Conservation (phyloP, 2,797 vertebrate species). For the Amphiprion clarkii region DNA sequence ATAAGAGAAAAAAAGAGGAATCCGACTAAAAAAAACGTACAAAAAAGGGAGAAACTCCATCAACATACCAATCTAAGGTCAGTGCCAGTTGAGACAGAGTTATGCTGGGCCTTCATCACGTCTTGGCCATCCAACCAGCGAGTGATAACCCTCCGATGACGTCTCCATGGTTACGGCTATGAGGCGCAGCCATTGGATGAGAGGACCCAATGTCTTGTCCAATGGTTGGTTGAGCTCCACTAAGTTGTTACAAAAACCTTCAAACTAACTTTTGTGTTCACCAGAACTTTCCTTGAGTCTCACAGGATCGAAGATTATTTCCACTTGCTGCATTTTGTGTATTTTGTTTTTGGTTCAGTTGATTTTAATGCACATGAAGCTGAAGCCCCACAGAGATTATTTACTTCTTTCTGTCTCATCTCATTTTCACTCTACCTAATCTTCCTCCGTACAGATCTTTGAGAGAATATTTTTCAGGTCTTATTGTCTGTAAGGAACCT, state of each 20-base stretch:
- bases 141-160: slow-evolving; percentile 80
- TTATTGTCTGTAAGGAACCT: not conserved
- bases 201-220: slow-evolving; percentile 74
- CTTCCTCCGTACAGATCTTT: no score
- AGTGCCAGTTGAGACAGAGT: slow-evolving; percentile 22
- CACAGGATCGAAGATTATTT: slow-evolving; percentile 82
- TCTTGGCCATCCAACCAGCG: slow-evolving; percentile 76
- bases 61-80: slow-evolving; percentile 23
- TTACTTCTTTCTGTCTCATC: slow-evolving; percentile 1
- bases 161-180: slow-evolving; percentile 74
- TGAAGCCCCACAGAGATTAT: not conserved
- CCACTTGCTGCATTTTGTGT: slow-evolving; percentile 63
- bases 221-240: slow-evolving; percentile 74
- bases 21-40: not conserved
- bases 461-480: not conserved
- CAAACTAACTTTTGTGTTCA: slow-evolving; percentile 27
- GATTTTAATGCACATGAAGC: not conserved
- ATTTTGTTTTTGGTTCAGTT: slow-evolving; percentile 29
- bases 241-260: slow-evolving; percentile 24
- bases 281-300: slow-evolving; percentile 87
- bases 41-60: slow-evolving; percentile 1
- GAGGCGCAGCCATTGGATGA: slow-evolving; percentile 71
- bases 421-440: slow-evolving; percentile 2
- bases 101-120: slow-evolving; percentile 23
- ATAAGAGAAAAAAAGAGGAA: not conserved